phyloP scores from a whole-genome alignment of 2,888 invertebrate genomes.

The Lasius fuliginosus region DNA sequence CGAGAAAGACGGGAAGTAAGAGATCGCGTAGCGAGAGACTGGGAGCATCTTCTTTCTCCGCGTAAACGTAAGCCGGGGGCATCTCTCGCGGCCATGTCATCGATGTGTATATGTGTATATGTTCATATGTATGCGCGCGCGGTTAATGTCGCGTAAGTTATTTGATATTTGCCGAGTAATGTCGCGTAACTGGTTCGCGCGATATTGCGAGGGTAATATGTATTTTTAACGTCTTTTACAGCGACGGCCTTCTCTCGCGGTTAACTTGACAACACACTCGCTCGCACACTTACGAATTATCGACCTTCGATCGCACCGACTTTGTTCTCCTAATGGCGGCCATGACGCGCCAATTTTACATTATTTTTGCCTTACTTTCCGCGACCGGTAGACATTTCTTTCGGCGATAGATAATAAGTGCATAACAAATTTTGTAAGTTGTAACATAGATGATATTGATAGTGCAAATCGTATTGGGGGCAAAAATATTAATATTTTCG shows the following conservation, averaged over 20 bases:
- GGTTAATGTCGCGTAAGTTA: slow-evolving; percentile 56
- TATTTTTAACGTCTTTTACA: slow-evolving; percentile 42
- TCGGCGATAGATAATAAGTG: neutral
- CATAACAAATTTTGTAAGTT: neutral
- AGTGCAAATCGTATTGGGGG: neutral
- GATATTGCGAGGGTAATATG: slow-evolving; percentile 41
- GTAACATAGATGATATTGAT: neutral
- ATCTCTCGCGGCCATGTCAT: neutral
- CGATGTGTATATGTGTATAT: neutral
- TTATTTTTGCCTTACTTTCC: neutral
- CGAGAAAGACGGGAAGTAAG: neutral
- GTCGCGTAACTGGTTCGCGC: slow-evolving; percentile 52
- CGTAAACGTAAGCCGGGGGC: neutral
- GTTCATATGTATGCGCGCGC: slow-evolving; percentile 22
- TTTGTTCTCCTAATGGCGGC: neutral
- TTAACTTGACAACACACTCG: slow-evolving; percentile 5
- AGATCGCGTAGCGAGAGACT: no score
- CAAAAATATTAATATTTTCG: neutral
- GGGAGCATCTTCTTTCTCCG: neutral
- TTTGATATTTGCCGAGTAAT: slow-evolving; percentile 52
- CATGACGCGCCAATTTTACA: neutral
- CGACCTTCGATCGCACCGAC: neutral
- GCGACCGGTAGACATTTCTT: neutral
- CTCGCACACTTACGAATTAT: slow-evolving; percentile 4
- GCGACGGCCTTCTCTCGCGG: slow-evolving; percentile 9